Evolutionary conservation across 2,113 vertebrate species (phyloP).

Genomic region (Sylvilagus bachmani): DNA sequence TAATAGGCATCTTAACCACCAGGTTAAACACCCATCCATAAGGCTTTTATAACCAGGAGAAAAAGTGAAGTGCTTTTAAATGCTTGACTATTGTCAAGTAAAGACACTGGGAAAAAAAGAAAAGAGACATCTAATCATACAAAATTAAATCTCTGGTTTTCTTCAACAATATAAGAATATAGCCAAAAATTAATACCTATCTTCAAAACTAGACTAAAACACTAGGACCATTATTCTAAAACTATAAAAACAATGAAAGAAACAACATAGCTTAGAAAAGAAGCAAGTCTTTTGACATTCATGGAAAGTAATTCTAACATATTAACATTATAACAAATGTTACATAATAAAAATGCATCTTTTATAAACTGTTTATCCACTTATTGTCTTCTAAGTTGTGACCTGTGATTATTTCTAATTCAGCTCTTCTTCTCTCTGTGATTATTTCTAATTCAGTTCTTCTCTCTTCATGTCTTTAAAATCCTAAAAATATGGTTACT

Average conservation of each 20-base stretch:
- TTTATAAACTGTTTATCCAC: constrained; percentile 15
- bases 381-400: constrained; percentile 36
- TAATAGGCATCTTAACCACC: neutral
- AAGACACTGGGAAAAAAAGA: constrained; percentile 28
- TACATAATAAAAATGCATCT: constrained; percentile 9
- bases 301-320: constrained; percentile 46
- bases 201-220: constrained; percentile 14
- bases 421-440: neutral
- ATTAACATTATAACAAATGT: neutral
- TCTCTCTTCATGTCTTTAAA: constrained; percentile 57
- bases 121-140: constrained; percentile 8
- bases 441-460: too few relatives aligned
- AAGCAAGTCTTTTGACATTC: constrained; percentile 15
- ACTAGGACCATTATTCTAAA: constrained; percentile 33
- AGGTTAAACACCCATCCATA: neutral
- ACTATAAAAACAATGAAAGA: neutral
- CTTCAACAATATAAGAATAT: constrained; percentile 5
- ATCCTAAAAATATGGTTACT: constrained; percentile 18
- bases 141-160: constrained; percentile 61
- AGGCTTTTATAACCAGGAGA: constrained; percentile 40
- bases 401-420: constrained; percentile 59
- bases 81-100: neutral
- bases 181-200: constrained; percentile 52
- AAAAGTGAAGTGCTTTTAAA: neutral
- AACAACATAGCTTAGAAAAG: neutral